A percentile compares a stretch with the other conserved stretches of the same genome.
These are phyloP conservation scores for Stenchaetothrips biformis DNA, from an alignment of 2,888 invertebrate genomes.

Conservation along the genomic window DNA sequence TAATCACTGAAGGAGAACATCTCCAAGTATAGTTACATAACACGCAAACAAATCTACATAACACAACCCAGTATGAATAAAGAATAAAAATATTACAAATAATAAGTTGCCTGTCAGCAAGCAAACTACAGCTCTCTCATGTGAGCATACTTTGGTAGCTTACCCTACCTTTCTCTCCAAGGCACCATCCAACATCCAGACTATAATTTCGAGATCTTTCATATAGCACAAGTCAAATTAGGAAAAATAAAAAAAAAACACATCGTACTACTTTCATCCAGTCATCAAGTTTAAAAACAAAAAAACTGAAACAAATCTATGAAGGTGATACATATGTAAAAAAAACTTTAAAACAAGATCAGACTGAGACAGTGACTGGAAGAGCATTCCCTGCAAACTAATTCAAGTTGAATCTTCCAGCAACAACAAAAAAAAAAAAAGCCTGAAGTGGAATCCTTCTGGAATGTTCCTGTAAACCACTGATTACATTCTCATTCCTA, in stretches of 20 bases:
- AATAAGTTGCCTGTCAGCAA: neutral
- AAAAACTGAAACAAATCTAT: neutral
- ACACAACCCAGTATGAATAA: neutral
- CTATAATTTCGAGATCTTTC: neutral
- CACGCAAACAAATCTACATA: neutral
- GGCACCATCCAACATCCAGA: neutral
- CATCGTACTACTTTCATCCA: too few relatives aligned
- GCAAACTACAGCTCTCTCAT: neutral
- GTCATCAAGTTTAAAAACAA: neutral
- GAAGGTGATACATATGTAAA: neutral
- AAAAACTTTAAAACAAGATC: neutral
- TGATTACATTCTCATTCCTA: too few relatives aligned
- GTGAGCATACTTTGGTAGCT: neutral
- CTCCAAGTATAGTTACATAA: neutral
- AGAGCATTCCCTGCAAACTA: too few relatives aligned
- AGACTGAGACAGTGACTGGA: neutral
- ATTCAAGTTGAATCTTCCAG: neutral
- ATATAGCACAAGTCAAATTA: neutral
- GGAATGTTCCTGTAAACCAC: too few relatives aligned
- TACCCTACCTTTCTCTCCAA: neutral
- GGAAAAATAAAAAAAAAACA: neutral
- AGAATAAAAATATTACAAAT: neutral
- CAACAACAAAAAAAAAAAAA: neutral
- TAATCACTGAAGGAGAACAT: neutral
- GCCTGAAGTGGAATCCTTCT: too few relatives aligned